Percentiles rank a stretch among this genome's conserved stretches.
Conservation (phyloP, 23 tunicate species). For the Trididemnum nubilum region DNA sequence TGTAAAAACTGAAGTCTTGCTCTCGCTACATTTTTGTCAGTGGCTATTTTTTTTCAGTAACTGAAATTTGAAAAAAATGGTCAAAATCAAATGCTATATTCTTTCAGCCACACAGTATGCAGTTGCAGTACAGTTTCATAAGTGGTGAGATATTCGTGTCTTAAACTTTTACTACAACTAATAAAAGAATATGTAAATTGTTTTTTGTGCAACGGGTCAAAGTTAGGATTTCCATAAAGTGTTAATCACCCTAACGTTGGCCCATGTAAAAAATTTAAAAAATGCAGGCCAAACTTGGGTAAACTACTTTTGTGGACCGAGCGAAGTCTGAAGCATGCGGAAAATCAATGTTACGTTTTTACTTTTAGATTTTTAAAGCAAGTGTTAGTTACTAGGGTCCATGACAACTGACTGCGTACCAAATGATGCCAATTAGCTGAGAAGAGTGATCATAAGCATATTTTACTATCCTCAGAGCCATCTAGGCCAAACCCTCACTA, state of each 20-base stretch:
- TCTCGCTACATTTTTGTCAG: neutral
- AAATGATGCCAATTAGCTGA: too few relatives aligned
- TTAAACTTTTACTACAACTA: conserved; percentile 8
- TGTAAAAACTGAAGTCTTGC: neutral
- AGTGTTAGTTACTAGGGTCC: too few relatives aligned
- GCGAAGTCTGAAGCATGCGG: too few relatives aligned
- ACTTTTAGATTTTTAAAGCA: too few relatives aligned
- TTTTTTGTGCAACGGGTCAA: neutral
- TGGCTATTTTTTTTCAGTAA: neutral
- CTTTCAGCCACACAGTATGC: neutral
- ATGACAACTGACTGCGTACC: too few relatives aligned
- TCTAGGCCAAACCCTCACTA: too few relatives aligned
- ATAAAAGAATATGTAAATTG: neutral
- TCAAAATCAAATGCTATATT: conserved; percentile 2
- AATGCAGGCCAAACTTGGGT: neutral
- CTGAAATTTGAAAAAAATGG: neutral
- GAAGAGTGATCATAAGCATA: too few relatives aligned
- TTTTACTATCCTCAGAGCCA: too few relatives aligned
- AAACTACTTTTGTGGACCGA: neutral
- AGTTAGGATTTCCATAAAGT: neutral
- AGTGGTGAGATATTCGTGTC: conserved; percentile 5
- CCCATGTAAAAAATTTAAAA: neutral
- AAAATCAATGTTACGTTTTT: too few relatives aligned
- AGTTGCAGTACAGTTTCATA: neutral
- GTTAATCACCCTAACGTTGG: conserved; percentile 6